Percentiles rank a stretch among this genome's conserved stretches.
phyloP scores from a whole-genome alignment of 2,113 vertebrate genomes.

The Ageneiosus marmoratus region DNA sequence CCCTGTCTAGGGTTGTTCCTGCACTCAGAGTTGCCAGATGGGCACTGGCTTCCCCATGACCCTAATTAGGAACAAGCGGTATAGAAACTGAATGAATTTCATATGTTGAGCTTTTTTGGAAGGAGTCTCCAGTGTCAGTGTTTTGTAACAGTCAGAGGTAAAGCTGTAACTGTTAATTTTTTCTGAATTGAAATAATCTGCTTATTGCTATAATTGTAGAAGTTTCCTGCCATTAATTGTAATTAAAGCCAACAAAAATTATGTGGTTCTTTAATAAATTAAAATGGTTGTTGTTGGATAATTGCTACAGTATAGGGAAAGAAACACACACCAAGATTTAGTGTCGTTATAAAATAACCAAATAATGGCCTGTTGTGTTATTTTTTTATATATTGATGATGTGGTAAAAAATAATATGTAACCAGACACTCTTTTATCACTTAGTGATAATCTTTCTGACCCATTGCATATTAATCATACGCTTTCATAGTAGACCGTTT shows the following conservation, averaged over 20 bases:
- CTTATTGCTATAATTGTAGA: not conserved
- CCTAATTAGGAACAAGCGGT: too few species aligned
- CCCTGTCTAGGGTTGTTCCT: too few species aligned
- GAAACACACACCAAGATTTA: not conserved
- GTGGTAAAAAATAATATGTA: not conserved
- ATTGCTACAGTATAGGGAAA: not conserved
- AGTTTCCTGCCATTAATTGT: not conserved
- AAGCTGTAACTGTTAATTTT: not conserved
- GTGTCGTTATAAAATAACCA: not conserved
- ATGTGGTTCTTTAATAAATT: not conserved
- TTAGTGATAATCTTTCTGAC: not conserved
- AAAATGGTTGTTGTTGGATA: not conserved
- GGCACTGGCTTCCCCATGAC: too few species aligned
- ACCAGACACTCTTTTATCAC: not conserved
- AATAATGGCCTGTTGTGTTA: not conserved
- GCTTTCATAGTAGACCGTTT: too few species aligned
- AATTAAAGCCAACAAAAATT: not conserved
- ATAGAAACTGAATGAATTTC: too few species aligned
- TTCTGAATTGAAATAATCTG: not conserved
- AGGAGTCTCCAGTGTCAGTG: not conserved
- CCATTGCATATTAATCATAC: slow-evolving; percentile 46
- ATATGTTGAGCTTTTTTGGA: not conserved
- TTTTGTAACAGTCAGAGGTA: not conserved
- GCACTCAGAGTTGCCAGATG: too few species aligned
- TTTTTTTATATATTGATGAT: not conserved